These are phyloP conservation scores for Alethe castanea DNA, from an alignment of 2,113 vertebrate genomes.

Conservation along the genomic window DNA sequence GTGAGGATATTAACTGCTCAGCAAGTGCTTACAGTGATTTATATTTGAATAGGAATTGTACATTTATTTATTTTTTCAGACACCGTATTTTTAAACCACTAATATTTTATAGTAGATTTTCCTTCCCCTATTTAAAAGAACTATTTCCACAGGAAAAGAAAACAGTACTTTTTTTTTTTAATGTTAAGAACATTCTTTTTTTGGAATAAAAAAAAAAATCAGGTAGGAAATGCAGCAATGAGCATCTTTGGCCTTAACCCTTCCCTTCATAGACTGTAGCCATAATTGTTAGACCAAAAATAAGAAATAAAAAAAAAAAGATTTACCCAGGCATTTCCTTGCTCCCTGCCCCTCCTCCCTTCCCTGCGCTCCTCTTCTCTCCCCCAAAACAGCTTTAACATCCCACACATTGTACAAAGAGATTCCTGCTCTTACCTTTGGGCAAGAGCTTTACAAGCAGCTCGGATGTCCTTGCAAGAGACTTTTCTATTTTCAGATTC, in stretches of 20 bases:
- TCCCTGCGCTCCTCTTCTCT: neutral
- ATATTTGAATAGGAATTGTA: constrained; percentile 55
- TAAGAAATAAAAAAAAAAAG: neutral
- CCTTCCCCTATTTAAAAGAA: constrained; percentile 62
- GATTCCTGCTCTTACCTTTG: neutral
- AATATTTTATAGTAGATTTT: constrained; percentile 56
- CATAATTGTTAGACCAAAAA: constrained; percentile 41
- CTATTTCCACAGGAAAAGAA: constrained; percentile 4
- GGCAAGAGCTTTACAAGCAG: neutral
- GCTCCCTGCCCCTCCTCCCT: neutral
- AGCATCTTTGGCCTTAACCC: constrained; percentile 51
- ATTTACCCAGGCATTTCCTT: neutral
- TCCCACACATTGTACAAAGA: neutral
- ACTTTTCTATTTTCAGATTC: neutral
- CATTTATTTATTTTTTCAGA: constrained; percentile 69
- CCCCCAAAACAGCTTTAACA: constrained; percentile 16
- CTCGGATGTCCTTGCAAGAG: constrained; percentile 21
- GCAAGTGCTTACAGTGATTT: constrained; percentile 50
- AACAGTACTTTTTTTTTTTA: neutral
- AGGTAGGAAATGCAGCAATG: constrained; percentile 46
- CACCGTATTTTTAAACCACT: constrained; percentile 62
- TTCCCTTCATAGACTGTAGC: neutral
- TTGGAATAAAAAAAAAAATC: neutral
- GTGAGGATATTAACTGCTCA: neutral
- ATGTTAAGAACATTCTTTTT: constrained; percentile 17